Evolutionary conservation across 2,888 invertebrate species (phyloP).

Genomic region (Thymelicus lineola): DNA sequence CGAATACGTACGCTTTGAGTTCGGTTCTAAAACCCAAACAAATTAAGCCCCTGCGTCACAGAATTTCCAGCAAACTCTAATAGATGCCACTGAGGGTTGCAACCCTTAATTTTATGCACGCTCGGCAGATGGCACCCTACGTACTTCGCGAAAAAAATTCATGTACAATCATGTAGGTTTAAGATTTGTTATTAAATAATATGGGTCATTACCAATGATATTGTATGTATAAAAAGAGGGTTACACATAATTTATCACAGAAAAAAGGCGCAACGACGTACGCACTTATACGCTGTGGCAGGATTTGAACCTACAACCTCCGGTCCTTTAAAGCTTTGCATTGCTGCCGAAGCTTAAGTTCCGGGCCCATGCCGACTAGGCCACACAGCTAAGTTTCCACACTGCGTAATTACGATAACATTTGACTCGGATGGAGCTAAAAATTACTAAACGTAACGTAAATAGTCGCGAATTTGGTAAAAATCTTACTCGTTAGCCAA

Average conservation of each 20-base stretch:
- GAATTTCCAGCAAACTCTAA: background rate
- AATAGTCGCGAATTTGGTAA: too few species aligned
- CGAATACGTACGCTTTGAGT: too few species aligned
- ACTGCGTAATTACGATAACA: background rate
- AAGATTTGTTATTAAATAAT: too few species aligned
- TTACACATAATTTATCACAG: background rate
- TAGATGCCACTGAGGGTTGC: conserved; percentile 1
- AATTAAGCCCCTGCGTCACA: too few species aligned
- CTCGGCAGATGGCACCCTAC: background rate
- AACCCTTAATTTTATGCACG: background rate
- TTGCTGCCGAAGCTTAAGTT: background rate
- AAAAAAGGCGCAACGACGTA: background rate
- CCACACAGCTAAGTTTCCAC: background rate
- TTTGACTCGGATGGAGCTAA: background rate
- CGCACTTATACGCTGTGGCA: background rate
- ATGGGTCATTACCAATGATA: too few species aligned
- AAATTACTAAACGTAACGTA: background rate
- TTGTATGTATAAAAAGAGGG: too few species aligned
- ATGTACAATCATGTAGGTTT: too few species aligned
- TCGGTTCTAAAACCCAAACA: too few species aligned
- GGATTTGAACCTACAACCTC: background rate
- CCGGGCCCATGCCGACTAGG: background rate
- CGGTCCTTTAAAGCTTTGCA: background rate
- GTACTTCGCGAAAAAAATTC: too few species aligned
- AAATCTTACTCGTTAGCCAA: too few species aligned